Conservation (phyloP, 2,888 invertebrate genomes). For the Perizoma affinitatum region DNA sequence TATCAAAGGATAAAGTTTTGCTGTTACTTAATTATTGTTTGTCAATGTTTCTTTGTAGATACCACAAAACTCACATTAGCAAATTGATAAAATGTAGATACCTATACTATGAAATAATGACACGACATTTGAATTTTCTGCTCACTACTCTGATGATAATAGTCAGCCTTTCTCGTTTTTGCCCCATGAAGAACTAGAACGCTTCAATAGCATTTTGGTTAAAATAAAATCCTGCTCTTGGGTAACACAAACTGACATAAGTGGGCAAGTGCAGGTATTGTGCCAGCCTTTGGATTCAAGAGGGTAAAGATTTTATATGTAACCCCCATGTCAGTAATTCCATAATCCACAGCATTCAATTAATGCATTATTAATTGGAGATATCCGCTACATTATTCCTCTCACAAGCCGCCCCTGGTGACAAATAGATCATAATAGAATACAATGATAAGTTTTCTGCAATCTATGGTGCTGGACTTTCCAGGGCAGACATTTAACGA, state of each 20-base stretch:
- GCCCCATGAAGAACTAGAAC: slow-evolving; percentile 21
- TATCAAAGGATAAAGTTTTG: no score
- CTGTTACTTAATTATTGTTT: no score
- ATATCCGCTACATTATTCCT: neutral
- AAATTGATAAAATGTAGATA: no score
- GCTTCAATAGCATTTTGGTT: neutral
- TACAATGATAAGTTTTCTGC: neutral
- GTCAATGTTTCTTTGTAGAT: no score
- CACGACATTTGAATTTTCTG: no score
- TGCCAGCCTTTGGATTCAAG: neutral
- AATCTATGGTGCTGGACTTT: slow-evolving; percentile 8
- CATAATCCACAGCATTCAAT: slow-evolving; percentile 20
- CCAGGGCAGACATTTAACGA: slow-evolving; percentile 1
- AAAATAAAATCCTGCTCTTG: slow-evolving; percentile 1
- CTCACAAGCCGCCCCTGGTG: slow-evolving; percentile 4
- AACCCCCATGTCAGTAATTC: slow-evolving; percentile 1
- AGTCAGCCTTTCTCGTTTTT: slow-evolving; percentile 3
- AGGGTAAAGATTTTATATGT: slow-evolving; percentile 1
- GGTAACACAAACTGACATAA: slow-evolving; percentile 16
- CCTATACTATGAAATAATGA: no score
- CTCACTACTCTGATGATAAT: slow-evolving; percentile 2
- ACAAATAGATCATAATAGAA: slow-evolving; percentile 6
- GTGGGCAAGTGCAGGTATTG: slow-evolving; percentile 13
- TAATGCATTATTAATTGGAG: slow-evolving; percentile 2
- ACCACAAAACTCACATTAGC: no score